These are phyloP conservation scores for Wasmannia auropunctata DNA, from an alignment of 1,140 invertebrate species.

Conservation along the genomic window DNA sequence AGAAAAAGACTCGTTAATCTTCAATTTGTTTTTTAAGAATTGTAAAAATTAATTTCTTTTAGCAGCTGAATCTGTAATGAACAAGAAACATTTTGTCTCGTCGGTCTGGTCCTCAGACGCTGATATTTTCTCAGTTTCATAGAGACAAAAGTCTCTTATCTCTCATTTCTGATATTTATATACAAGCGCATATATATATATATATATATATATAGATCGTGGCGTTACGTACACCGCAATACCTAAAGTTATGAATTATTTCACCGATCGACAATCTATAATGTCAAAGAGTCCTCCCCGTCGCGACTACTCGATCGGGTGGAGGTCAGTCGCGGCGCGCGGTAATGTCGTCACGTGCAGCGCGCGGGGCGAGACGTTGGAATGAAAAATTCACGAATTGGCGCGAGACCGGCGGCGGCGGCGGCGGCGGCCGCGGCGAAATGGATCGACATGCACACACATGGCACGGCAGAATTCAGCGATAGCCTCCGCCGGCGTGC, in stretches of 20 bases:
- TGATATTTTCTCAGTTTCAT: neutral
- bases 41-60: neutral
- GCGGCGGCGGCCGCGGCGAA: too few species aligned
- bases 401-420: conserved; percentile 8
- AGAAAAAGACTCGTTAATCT: neutral
- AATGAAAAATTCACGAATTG: conserved; percentile 58
- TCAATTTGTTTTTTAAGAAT: neutral
- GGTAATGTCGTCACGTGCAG: conserved; percentile 34
- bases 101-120: neutral
- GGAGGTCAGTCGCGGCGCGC: neutral
- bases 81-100: neutral
- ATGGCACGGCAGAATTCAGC: conserved; percentile 19
- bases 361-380: neutral
- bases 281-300: conserved; percentile 37
- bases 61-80: neutral
- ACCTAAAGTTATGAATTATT: conserved; percentile 32
- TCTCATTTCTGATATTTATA: neutral
- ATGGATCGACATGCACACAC: conserved; percentile 43
- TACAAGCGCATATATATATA: neutral
- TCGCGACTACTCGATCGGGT: neutral
- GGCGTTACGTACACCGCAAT: neutral
- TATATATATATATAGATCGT: neutral
- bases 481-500: conserved; percentile 46
- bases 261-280: conserved; percentile 39
- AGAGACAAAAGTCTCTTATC: neutral